phyloP scores from a whole-genome alignment of 2,888 invertebrate species.

The Megamerina dolium region DNA sequence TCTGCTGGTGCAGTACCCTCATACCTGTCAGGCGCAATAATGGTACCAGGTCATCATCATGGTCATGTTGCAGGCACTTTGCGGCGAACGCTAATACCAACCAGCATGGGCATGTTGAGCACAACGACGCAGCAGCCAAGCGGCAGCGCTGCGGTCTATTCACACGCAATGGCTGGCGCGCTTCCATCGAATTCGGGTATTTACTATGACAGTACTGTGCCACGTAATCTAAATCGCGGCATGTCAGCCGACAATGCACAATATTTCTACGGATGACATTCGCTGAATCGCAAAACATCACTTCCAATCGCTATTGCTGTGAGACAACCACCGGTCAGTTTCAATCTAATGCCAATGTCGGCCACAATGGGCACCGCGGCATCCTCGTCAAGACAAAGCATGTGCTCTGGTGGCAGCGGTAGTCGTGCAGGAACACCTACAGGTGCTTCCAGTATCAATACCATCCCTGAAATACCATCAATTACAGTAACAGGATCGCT shows the following conservation, averaged over 20 bases:
- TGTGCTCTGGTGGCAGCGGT: too few relatives aligned
- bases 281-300: slow-evolving; percentile 42
- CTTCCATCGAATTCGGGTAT: slow-evolving; percentile 33
- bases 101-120: slow-evolving; percentile 39
- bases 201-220: slow-evolving; percentile 44
- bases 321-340: slow-evolving; percentile 33
- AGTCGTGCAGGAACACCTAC: slow-evolving; percentile 34
- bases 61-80: slow-evolving; percentile 37
- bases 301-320: slow-evolving; percentile 38
- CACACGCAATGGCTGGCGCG: slow-evolving; percentile 29
- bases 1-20: slow-evolving; percentile 29
- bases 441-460: slow-evolving; percentile 19
- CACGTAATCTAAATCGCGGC: slow-evolving; percentile 38
- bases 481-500: slow-evolving; percentile 39
- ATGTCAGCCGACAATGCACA: slow-evolving; percentile 36
- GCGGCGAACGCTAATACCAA: slow-evolving; percentile 42
- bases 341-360: slow-evolving; percentile 38
- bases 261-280: slow-evolving; percentile 49
- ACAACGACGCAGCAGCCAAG: too few relatives aligned
- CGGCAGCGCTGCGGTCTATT: slow-evolving; percentile 19
- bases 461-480: slow-evolving; percentile 36
- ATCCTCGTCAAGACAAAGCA: slow-evolving; percentile 8
- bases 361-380: slow-evolving; percentile 34
- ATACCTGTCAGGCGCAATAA: slow-evolving; percentile 41
- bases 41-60: slow-evolving; percentile 43